Percentiles rank a stretch among this genome's conserved stretches.
These are phyloP conservation scores for Catocala fraxini DNA, from an alignment of 2,888 invertebrate species.

Conservation along the genomic window DNA sequence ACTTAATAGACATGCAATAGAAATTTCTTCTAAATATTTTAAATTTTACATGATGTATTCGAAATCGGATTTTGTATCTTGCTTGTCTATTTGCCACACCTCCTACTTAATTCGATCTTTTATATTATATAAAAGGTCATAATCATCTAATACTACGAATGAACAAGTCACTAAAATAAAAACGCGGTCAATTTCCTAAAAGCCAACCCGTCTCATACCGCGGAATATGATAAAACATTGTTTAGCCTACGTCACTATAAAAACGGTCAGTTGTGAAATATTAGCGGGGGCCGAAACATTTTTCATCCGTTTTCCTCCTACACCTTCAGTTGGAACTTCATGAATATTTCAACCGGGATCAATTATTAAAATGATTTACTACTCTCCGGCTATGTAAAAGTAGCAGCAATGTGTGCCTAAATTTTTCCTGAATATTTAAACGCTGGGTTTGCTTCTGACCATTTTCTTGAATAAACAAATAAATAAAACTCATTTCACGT, in stretches of 20 bases:
- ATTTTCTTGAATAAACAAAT: conserved; percentile 58
- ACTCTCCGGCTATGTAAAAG: conserved; percentile 68
- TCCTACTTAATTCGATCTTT: no score
- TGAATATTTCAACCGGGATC: conserved; percentile 85
- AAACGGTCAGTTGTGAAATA: conserved; percentile 74
- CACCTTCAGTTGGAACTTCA: conserved; percentile 79
- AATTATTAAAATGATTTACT: conserved; percentile 88
- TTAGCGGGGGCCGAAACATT: conserved; percentile 71
- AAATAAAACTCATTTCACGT: no score
- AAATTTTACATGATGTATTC: no score
- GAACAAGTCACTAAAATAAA: no score
- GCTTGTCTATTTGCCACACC: no score
- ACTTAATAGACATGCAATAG: no score
- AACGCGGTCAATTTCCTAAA: no score
- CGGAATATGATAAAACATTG: conserved; percentile 49
- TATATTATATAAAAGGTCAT: no score
- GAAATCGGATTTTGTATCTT: no score
- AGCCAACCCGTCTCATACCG: conserved; percentile 9
- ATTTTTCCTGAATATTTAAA: no score
- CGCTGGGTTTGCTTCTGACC: conserved; percentile 21
- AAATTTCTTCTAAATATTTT: no score
- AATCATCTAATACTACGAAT: no score
- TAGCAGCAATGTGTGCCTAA: conserved; percentile 58
- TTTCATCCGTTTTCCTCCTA: conserved; percentile 79
- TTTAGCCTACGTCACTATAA: conserved; percentile 48